phyloP scores from a whole-genome alignment of 1,140 invertebrate species.

The Lucilia cuprina region DNA sequence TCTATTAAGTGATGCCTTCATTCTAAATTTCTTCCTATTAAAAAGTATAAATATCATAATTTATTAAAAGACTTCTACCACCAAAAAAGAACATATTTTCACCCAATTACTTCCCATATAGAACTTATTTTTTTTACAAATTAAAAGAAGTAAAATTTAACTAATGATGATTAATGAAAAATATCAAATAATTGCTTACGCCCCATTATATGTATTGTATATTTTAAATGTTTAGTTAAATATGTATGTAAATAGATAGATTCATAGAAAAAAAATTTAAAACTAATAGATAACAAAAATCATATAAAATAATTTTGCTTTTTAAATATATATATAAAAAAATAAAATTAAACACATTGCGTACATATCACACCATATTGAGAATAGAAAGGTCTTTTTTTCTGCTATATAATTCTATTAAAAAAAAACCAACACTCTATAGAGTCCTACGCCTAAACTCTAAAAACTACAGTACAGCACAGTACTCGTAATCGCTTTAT shows the following conservation, averaged over 20 bases:
- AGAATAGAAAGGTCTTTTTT: slow-evolving; percentile 22
- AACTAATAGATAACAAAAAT: background rate
- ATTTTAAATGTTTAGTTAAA: background rate
- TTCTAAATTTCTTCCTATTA: no score
- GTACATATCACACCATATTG: slow-evolving; percentile 33
- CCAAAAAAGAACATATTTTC: no score
- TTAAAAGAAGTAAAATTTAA: background rate
- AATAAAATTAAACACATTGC: slow-evolving; percentile 25
- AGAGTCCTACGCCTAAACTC: slow-evolving; percentile 14
- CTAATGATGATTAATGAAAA: background rate
- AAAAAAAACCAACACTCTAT: slow-evolving; percentile 16
- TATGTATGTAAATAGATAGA: background rate
- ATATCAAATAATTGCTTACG: slow-evolving; percentile 9
- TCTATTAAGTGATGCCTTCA: no score
- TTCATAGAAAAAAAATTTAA: background rate
- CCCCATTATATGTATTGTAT: background rate
- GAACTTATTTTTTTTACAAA: background rate
- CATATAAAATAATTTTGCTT: background rate
- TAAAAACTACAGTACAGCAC: slow-evolving; percentile 4
- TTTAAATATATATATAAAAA: background rate
- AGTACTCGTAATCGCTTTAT: background rate
- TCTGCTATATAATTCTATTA: slow-evolving; percentile 9
- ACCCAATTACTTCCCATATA: no score
- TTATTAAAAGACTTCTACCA: no score
- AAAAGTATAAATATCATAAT: no score